phyloP scores from a whole-genome alignment of 2,888 invertebrate species.

The Phaonia tiefii region DNA sequence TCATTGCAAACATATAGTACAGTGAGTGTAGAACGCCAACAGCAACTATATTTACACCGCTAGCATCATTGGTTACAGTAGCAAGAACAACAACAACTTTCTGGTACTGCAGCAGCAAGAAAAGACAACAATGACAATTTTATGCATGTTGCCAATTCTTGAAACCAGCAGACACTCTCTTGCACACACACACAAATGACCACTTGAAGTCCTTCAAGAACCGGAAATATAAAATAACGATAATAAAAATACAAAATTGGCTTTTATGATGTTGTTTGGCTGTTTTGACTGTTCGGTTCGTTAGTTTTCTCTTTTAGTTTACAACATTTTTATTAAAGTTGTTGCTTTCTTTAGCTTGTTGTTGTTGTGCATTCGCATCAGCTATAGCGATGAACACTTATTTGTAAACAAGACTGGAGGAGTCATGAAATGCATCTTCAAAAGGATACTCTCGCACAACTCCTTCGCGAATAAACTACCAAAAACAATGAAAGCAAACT shows the following conservation, averaged over 20 bases:
- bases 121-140: constrained; percentile 69
- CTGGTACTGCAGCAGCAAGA: constrained; percentile 41
- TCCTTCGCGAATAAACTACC: background rate
- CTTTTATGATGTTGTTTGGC: constrained; percentile 68
- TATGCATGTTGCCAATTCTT: constrained; percentile 70
- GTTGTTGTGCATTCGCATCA: background rate
- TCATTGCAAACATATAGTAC: no score
- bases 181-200: constrained; percentile 28
- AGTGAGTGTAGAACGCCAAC: no score
- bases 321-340: constrained; percentile 29
- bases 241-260: constrained; percentile 71
- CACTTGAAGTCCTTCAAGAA: constrained; percentile 70
- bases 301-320: constrained; percentile 45
- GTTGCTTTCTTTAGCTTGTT: constrained; percentile 10
- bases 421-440: background rate
- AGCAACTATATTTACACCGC: no score
- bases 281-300: constrained; percentile 62
- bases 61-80: no score
- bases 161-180: constrained; percentile 46
- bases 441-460: background rate
- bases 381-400: constrained; percentile 36
- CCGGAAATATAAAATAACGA: constrained; percentile 73
- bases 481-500: constrained; percentile 26
- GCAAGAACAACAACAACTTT: constrained; percentile 23
- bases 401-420: constrained; percentile 11